A percentile compares a stretch with the other conserved stretches of the same genome.
phyloP scores from a whole-genome alignment of 2,113 vertebrate species.

The Buteo buteo region DNA sequence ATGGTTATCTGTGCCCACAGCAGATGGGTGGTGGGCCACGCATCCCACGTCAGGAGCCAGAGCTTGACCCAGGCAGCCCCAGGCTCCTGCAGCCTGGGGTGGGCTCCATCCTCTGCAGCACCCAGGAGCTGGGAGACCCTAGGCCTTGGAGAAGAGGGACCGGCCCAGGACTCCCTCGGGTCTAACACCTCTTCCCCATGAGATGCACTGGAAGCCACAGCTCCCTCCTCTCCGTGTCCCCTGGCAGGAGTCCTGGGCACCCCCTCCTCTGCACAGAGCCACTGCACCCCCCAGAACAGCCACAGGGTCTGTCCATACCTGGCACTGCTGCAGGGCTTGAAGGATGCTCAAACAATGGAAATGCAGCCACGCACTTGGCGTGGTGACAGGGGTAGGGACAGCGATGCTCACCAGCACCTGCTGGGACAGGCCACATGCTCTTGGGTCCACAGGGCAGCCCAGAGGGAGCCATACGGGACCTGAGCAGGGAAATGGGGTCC shows the following conservation, averaged over 20 bases:
- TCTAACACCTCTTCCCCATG: neutral
- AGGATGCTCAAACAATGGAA: neutral
- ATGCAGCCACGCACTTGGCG: neutral
- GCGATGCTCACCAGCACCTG: rapidly evolving
- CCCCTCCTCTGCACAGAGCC: neutral
- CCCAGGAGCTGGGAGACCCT: neutral
- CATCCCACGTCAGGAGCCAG: rapidly evolving
- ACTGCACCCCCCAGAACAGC: rapidly evolving
- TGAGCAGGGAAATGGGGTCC: rapidly evolving
- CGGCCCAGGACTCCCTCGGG: rapidly evolving
- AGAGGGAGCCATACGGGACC: rapidly evolving
- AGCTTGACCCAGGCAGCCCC: rapidly evolving
- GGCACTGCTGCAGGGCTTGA: rapidly evolving
- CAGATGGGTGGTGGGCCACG: neutral
- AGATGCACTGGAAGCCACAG: rapidly evolving
- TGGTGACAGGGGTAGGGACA: neutral
- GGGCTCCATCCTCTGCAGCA: neutral
- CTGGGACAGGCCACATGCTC: neutral
- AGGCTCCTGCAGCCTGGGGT: neutral
- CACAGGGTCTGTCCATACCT: rapidly evolving
- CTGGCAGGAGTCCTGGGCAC: neutral
- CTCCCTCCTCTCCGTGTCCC: rapidly evolving
- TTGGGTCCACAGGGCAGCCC: neutral
- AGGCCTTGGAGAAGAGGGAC: neutral
- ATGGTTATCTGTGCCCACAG: neutral